Evolutionary conservation across 2,888 invertebrate genomes (phyloP), one percentile per base, ranked within the genome.

Genomic region (Ecdyonurus torrentis): DNA sequence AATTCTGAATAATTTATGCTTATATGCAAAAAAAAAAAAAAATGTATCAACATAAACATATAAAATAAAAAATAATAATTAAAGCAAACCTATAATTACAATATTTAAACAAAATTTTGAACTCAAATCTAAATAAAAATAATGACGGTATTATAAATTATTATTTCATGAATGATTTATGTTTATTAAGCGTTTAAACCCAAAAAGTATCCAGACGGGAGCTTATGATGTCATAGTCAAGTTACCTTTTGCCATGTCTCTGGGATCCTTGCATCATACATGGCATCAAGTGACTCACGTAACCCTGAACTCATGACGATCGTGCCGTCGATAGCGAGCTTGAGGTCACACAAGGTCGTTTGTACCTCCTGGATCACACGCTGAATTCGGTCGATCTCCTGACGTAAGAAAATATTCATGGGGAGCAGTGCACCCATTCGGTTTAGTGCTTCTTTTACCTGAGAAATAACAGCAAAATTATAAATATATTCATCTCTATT

Each of bases 221-320:
- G 37, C 37, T 37, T 15, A 15, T 37, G 5, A 15, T 15, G 5
- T 10, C 37, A 37, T 10, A 37, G 37, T 10, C 15, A 5, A 37
- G 37, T 66, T 69, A 87, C 89, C 83, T 91, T 95, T 70, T 86
- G 83, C 96, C 97, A 97, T 65, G 83, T 83, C 65, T 87, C 87
- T 0, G 97, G 97, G 67, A 97, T 91, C 66, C 94, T 81, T 1
- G 96, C 96, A 73, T 97, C 96, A 72, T 93, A 96, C 92, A 97
- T 96, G 18, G 95, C 90, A 73, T 97, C 95, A 50, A 97, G 77
- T 0, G 94, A 89, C 68, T 89, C 89, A 65, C 91, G 80, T 25
- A 97, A 78, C 23, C 83, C 85, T 72, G 93, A 91, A 71, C 93
- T 95, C 96, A 97, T 97, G 24, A 97, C 89, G 69, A 97, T 96